These are phyloP conservation scores for Brachypodius melanocephalos DNA, from an alignment of 2,113 vertebrate species.

Conservation along the genomic window DNA sequence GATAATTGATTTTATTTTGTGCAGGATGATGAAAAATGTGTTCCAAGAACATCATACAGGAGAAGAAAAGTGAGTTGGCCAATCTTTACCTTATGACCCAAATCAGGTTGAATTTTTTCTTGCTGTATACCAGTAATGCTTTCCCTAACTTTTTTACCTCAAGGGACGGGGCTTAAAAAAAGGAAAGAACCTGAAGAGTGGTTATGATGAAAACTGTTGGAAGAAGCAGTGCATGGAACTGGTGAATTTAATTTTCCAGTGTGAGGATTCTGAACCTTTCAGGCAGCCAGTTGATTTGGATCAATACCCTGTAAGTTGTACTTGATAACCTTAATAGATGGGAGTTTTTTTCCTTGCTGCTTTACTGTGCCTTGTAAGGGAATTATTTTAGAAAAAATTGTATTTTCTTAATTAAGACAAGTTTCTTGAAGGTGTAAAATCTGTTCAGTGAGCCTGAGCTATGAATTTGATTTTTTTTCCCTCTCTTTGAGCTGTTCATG, in stretches of 20 bases:
- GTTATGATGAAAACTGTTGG: conserved; percentile 84
- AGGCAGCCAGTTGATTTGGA: conserved; percentile 89
- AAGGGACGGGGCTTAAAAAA: conserved; percentile 64
- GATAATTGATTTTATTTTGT: background rate
- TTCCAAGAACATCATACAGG: conserved; percentile 84
- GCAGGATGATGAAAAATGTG: conserved; percentile 81
- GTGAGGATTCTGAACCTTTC: conserved; percentile 96
- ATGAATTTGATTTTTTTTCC: background rate
- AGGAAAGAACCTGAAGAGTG: conserved; percentile 22
- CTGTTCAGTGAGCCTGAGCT: background rate
- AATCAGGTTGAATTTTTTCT: background rate
- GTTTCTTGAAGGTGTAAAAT: background rate
- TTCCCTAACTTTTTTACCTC: background rate
- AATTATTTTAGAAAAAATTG: background rate
- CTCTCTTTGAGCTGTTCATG: background rate
- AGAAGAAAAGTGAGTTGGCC: conserved; percentile 75
- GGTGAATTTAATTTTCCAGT: conserved; percentile 88
- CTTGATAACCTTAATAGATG: background rate
- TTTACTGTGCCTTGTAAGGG: background rate
- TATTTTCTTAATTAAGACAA: background rate
- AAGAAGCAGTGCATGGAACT: conserved; percentile 88
- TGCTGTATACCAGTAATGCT: background rate
- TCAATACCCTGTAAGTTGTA: conserved; percentile 86
- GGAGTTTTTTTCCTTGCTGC: background rate
- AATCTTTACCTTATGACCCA: background rate